Evolutionary conservation across 2,888 invertebrate species (phyloP).

Genomic region (Pyrrhosoma nymphula): DNA sequence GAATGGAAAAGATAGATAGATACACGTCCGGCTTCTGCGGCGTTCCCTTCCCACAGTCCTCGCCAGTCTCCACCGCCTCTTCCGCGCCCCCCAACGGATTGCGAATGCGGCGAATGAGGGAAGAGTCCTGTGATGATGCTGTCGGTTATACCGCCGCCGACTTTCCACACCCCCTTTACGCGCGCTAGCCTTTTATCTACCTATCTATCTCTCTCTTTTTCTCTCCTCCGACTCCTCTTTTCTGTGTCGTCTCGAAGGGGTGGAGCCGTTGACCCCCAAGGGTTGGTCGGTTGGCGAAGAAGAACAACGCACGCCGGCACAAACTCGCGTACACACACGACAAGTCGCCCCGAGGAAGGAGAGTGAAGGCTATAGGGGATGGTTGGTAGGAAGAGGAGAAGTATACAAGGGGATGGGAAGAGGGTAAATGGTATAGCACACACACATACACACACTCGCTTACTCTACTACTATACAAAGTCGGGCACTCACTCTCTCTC

Average conservation of each 20-base stretch:
- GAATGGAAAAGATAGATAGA: neutral
- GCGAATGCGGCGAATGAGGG: neutral
- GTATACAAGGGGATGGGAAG: neutral
- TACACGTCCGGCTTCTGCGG: neutral
- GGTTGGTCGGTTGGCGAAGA: neutral
- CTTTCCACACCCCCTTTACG: neutral
- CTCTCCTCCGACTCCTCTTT: neutral
- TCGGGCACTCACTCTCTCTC: constrained; percentile 1
- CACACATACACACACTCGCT: too few relatives aligned
- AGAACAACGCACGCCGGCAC: constrained; percentile 32
- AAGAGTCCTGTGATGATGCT: constrained; percentile 35
- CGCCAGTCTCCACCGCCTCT: neutral
- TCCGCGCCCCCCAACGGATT: constrained; percentile 12
- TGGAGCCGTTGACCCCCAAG: constrained; percentile 55
- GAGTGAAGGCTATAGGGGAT: neutral
- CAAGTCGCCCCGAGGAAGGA: constrained; percentile 25
- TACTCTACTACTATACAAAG: neutral
- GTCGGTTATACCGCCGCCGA: constrained; percentile 1
- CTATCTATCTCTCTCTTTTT: neutral
- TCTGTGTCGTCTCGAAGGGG: constrained; percentile 48
- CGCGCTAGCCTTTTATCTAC: constrained; percentile 54
- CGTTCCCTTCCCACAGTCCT: neutral
- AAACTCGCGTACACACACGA: neutral
- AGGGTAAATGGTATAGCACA: neutral
- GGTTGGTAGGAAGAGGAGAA: neutral